Evolutionary conservation across 2,888 invertebrate genomes (phyloP), one percentile per base, ranked within the genome.

Genomic region (Lasioglossum leucozonium): DNA sequence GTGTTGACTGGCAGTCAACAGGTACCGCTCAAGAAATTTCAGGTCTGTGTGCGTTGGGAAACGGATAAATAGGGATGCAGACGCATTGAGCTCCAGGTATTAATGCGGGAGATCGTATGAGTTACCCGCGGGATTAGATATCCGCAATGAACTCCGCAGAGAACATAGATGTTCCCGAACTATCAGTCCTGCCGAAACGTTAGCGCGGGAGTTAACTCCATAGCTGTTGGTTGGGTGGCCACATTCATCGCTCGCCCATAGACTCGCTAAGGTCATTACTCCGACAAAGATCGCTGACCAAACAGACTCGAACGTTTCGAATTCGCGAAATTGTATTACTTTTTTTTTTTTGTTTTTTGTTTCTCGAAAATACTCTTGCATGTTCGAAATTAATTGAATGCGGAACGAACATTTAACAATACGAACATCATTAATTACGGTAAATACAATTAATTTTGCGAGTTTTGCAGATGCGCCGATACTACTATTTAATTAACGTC

Each of bases 121-220:
- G 55, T 51, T 47, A 75, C 44, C 18, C 40, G n/a, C n/a, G 81
- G 13, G 73, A 74, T 58, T 37, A 81, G 30, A 58, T 34, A 71
- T 62, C 26, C 34, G 58, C 6, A 37, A 72, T 26, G 34, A 65
- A 69, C 47, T 34, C 81, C 71, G 16, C 26, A n/a, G 82, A 81
- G 82, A 75, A 81, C 71, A 42, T 47, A n/a, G 40, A 44, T 42
- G 76, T 51, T 55, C 26, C 22, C 26, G 34, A 62, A 72, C n/a
- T 30, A n/a, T n/a, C n/a, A 67, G 58, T 37, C 34, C 18, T 69
- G 73, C 71, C 69, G 42, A 84, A 74, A 84, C 71, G 62, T 78
- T 69, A 13, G 26, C 22, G n/a, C 34, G 18, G 22, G 73, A 73
- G 74, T 71, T 40, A 77, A 83, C 67, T 72, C 73, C 55, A 34